These are phyloP conservation scores for Zaprionus kolodkinae DNA, from an alignment of 1,140 invertebrate genomes.

Conservation along the genomic window DNA sequence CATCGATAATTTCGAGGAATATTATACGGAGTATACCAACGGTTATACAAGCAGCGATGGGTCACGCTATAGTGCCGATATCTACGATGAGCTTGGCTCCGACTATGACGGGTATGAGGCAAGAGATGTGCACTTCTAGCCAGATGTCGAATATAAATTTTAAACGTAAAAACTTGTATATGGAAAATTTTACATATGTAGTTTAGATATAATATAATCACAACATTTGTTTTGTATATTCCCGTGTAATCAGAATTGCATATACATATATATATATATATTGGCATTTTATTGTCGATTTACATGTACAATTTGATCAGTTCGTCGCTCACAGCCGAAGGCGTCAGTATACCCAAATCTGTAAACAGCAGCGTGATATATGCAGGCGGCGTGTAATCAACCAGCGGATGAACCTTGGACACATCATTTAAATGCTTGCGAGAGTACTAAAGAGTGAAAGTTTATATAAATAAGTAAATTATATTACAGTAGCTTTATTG, in stretches of 20 bases:
- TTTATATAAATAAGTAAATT: not conserved
- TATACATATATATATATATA: not conserved
- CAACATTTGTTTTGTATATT: slow-evolving; percentile 15
- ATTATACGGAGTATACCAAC: slow-evolving; percentile 68
- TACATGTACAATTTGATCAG: slow-evolving; percentile 97
- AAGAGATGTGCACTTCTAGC: slow-evolving; percentile 38
- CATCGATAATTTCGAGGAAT: slow-evolving; percentile 68
- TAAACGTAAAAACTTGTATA: slow-evolving; percentile 40
- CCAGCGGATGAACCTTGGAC: slow-evolving; percentile 91
- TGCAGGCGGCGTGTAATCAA: slow-evolving; percentile 97
- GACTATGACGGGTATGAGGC: slow-evolving; percentile 56
- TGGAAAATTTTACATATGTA: slow-evolving; percentile 44
- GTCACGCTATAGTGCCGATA: slow-evolving; percentile 54
- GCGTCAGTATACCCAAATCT: slow-evolving; percentile 97
- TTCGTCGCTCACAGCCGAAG: slow-evolving; percentile 98
- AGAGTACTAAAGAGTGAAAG: slow-evolving; percentile 87
- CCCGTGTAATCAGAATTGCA: slow-evolving; percentile 16
- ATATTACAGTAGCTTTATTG: not conserved
- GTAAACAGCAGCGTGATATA: slow-evolving; percentile 97
- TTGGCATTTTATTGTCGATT: slow-evolving; percentile 57
- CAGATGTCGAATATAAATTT: slow-evolving; percentile 51
- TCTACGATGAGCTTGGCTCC: slow-evolving; percentile 63
- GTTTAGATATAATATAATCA: slow-evolving; percentile 15
- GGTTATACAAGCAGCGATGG: slow-evolving; percentile 61
- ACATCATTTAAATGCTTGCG: slow-evolving; percentile 87